phyloP scores from a whole-genome alignment of 2,888 invertebrate genomes.

The Lasioglossum oenotherae region DNA sequence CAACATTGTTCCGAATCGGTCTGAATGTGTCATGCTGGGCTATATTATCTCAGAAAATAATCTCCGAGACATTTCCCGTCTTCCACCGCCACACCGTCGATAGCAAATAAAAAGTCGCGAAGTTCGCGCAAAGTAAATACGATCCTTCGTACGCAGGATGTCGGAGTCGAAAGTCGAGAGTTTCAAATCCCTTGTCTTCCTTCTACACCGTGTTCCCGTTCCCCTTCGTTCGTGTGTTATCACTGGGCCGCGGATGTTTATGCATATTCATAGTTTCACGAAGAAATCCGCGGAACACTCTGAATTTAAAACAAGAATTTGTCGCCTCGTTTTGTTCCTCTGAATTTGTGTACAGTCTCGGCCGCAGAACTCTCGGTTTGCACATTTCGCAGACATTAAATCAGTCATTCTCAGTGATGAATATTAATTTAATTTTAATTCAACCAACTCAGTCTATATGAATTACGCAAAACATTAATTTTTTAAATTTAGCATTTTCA shows the following conservation, averaged over 20 bases:
- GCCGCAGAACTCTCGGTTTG: background rate
- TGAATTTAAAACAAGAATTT: constrained; percentile 3
- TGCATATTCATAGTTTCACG: background rate
- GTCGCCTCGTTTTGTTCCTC: background rate
- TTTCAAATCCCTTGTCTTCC: background rate
- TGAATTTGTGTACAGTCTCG: background rate
- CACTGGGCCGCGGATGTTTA: constrained; percentile 25
- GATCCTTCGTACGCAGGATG: constrained; percentile 33
- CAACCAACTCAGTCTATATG: background rate
- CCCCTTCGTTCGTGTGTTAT: background rate
- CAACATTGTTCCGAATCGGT: background rate
- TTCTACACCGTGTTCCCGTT: background rate
- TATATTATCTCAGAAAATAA: constrained; percentile 28
- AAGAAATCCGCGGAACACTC: background rate
- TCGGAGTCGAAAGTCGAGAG: constrained; percentile 47
- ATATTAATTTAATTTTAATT: background rate
- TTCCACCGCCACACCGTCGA: background rate
- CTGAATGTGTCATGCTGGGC: constrained; percentile 4
- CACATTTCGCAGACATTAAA: background rate
- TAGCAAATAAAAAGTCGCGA: background rate
- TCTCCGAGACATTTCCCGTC: background rate
- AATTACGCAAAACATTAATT: background rate
- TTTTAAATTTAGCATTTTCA: too few species aligned
- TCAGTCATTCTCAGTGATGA: background rate
- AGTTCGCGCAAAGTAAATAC: background rate